Evolutionary conservation across 2,888 invertebrate genomes (phyloP).

Genomic region (Ecliptopera silaceata): DNA sequence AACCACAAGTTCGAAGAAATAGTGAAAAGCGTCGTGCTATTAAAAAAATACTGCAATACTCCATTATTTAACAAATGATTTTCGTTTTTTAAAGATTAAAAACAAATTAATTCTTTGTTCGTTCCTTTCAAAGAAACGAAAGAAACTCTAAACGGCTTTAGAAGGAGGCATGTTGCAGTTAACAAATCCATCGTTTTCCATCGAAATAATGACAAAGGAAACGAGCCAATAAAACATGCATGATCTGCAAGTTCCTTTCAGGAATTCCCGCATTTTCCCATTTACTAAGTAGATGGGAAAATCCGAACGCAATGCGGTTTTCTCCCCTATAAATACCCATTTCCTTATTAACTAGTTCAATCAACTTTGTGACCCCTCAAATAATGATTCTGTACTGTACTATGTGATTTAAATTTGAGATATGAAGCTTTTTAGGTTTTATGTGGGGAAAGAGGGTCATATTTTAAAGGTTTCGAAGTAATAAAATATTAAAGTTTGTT

Average conservation of each 20-base stretch:
- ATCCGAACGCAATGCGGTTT: constrained; percentile 11
- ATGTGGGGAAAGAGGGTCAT: not conserved
- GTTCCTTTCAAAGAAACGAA: too few species aligned
- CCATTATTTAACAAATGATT: too few species aligned
- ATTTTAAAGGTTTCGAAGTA: not conserved
- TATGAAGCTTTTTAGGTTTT: not conserved
- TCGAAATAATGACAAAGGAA: too few species aligned
- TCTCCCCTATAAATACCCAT: not conserved
- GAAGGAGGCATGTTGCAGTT: too few species aligned
- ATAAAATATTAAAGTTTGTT: too few species aligned
- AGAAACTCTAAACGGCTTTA: too few species aligned
- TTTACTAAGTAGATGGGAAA: constrained; percentile 9
- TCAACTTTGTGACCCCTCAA: not conserved
- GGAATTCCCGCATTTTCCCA: constrained; percentile 11
- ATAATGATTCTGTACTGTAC: constrained; percentile 5
- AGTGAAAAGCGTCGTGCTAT: too few species aligned
- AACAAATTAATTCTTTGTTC: too few species aligned
- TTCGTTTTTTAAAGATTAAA: too few species aligned
- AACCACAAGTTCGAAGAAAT: too few species aligned
- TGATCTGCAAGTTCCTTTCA: constrained; percentile 7
- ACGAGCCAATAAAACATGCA: not conserved
- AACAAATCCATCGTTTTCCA: too few species aligned
- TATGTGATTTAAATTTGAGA: constrained; percentile 2
- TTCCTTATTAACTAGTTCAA: not conserved
- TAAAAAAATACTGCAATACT: too few species aligned